phyloP scores from a whole-genome alignment of 2,113 vertebrate genomes.

The Pimephales promelas region DNA sequence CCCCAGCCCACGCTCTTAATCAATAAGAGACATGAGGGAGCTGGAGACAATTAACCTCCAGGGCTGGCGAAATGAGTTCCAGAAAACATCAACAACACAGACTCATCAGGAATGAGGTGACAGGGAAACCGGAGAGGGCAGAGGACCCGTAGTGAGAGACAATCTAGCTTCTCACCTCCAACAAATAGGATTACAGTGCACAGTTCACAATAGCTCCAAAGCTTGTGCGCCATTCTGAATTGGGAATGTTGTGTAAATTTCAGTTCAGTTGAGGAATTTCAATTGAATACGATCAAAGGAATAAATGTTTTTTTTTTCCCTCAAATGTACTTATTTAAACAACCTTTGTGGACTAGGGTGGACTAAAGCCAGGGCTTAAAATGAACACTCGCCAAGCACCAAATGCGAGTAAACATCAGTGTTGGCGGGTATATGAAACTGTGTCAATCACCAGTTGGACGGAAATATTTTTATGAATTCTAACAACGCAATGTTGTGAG shows the following conservation, averaged over 20 bases:
- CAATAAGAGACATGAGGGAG: conserved; percentile 45
- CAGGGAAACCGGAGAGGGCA: conserved; percentile 14
- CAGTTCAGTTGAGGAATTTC: background rate
- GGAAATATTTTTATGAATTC: too few species aligned
- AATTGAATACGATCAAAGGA: background rate
- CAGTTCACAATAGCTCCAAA: conserved; percentile 15
- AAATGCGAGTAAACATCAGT: too few species aligned
- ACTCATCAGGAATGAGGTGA: conserved; percentile 39
- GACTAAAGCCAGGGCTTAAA: too few species aligned
- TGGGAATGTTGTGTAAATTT: background rate
- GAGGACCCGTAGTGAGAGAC: conserved; percentile 17
- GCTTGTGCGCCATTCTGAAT: background rate
- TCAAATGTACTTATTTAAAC: too few species aligned
- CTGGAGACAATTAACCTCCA: conserved; percentile 50
- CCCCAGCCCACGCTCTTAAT: conserved; percentile 28
- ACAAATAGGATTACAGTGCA: conserved; percentile 17
- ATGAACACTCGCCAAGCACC: too few species aligned
- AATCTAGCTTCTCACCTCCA: conserved; percentile 15
- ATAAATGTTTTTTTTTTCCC: too few species aligned
- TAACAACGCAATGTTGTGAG: too few species aligned
- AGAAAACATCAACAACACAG: conserved; percentile 39
- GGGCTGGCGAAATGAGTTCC: conserved; percentile 36
- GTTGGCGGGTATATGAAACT: too few species aligned
- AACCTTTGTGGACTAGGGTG: too few species aligned
- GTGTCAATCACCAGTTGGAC: too few species aligned